phyloP scores from a whole-genome alignment of 2,888 invertebrate species.

The Argynnis bischoffii region DNA sequence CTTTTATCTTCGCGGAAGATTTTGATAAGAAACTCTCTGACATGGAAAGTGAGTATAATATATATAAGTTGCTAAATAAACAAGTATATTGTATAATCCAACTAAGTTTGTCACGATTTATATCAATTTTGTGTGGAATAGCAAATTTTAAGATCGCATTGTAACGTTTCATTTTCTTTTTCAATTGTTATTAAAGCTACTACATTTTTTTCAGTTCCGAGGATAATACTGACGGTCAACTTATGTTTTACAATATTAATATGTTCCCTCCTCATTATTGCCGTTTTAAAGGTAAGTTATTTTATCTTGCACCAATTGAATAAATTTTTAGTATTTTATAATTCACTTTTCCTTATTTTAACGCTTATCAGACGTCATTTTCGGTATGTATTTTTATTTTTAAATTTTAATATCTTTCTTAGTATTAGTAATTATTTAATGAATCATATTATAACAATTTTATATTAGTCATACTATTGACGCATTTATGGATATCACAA shows the following conservation, averaged over 20 bases:
- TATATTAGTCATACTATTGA: not conserved
- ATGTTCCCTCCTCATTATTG: conserved; percentile 88
- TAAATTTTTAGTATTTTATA: conserved; percentile 16
- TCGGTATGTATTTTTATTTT: conserved; percentile 51
- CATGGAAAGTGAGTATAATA: conserved; percentile 79
- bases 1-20: conserved; percentile 88
- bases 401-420: not conserved
- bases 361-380: conserved; percentile 54
- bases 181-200: no score
- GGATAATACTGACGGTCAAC: conserved; percentile 90
- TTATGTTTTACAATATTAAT: conserved; percentile 92
- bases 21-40: conserved; percentile 81
- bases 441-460: not conserved
- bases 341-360: conserved; percentile 33
- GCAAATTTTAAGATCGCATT: not conserved
- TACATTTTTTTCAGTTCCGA: conserved; percentile 81
- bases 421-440: not conserved
- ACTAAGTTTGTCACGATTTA: not conserved
- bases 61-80: not conserved
- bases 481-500: no score
- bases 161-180: no score
- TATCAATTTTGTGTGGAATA: conserved; percentile 1
- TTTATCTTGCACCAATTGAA: not conserved
- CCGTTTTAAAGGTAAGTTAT: conserved; percentile 86
- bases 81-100: not conserved